Evolutionary conservation across 2,797 vertebrate genomes (phyloP), one percentile per base, ranked within the genome.

Genomic region (Arctocebus calabarensis): DNA sequence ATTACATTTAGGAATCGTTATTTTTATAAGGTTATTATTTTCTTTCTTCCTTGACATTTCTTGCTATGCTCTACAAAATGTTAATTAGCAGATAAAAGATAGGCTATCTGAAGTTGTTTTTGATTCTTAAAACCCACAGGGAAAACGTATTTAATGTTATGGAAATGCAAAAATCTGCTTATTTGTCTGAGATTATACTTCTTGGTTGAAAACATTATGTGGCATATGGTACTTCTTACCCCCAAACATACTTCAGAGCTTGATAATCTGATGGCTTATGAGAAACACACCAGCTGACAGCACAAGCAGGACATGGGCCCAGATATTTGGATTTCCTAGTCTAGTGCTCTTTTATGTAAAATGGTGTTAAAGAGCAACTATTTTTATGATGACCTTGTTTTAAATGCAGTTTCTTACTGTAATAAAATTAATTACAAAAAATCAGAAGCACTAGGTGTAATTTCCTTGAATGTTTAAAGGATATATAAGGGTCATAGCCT

Each of bases 91-190:
- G 70, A 43, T 90, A 75, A 97, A 84, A 68, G 64, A 81, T 84
- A 93, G 62, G 62, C 37, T 79, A 74, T 71, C 43, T 86, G 10
- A 94, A 92, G 45, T 73, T 91, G 37, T 48, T 45, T 94, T 88
- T 48, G 75, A 23, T 66, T 74, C 88, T 73, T 55, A 61, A 86
- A 87, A 37, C 32, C 61, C 37, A 61, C 8, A 59, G 32, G 48
- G 55, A 96, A 43, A 84, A 88, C 61, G 20, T 79, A 83, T 66
- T 94, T 95, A 89, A 89, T 88, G 66, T 91, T 45, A 94, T 37
- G 73, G 52, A 29, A 62, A 29, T 57, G 5, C 4, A 90, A 91
- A 91, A 84, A 84, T 94, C 62, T 96, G 62, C 73, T 94, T 94
- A 77, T 90, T 88, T 84, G 22, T 88, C 62, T 92, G 68, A 91